Conservation (phyloP, 2,888 invertebrate genomes). For the Spialia ferax region DNA sequence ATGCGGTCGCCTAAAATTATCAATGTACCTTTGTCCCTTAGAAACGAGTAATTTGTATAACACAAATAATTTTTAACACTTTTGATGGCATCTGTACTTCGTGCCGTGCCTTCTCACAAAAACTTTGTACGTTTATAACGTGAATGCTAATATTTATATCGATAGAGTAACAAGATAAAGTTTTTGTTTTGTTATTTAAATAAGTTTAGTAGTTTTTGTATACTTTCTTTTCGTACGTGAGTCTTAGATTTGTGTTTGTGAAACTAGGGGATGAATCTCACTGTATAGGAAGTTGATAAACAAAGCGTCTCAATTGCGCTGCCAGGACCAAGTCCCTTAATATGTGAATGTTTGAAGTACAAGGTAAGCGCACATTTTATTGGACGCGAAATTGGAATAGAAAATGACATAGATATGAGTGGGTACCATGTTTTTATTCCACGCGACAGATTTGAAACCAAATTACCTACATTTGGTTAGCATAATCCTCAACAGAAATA, state of each 20-base stretch:
- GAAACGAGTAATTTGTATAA: constrained; percentile 15
- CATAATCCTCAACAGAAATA: too few relatives aligned
- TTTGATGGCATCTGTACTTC: constrained; percentile 37
- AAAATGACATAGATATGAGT: too few relatives aligned
- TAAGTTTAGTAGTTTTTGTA: constrained; percentile 33
- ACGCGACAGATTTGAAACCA: too few relatives aligned
- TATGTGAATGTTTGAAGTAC: too few relatives aligned
- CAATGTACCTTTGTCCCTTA: constrained; percentile 11
- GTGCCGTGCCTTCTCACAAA: constrained; percentile 37
- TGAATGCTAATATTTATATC: constrained; percentile 13
- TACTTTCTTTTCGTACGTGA: constrained; percentile 29
- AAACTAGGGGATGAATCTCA: constrained; percentile 61
- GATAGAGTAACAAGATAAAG: constrained; percentile 21
- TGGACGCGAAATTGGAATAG: too few relatives aligned
- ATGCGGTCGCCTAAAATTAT: constrained; percentile 33
- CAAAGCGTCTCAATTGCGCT: too few relatives aligned
- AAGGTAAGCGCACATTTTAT: too few relatives aligned
- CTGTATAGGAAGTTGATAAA: too few relatives aligned
- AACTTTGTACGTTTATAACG: constrained; percentile 35
- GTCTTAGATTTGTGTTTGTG: constrained; percentile 42
- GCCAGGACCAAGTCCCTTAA: too few relatives aligned
- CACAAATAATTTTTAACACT: constrained; percentile 21
- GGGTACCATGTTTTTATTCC: too few relatives aligned
- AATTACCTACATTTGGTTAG: too few relatives aligned
- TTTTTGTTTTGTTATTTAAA: constrained; percentile 36